Evolutionary conservation across 2,113 vertebrate genomes (phyloP).

Genomic region (Zeus faber): DNA sequence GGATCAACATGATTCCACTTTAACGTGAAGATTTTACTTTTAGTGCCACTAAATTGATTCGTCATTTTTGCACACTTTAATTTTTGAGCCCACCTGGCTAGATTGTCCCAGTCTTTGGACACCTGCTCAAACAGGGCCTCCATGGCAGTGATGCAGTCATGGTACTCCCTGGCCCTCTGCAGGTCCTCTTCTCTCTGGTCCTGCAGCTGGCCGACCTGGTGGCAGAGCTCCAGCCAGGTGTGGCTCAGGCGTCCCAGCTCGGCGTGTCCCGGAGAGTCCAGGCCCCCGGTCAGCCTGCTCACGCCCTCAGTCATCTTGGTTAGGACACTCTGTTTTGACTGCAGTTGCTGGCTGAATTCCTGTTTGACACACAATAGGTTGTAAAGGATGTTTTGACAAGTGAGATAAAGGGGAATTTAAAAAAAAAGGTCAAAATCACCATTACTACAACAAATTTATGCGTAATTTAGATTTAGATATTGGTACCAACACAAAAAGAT

Average conservation of each 20-base stretch:
- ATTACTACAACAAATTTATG: too few species aligned
- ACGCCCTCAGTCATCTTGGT: slow-evolving; percentile 83
- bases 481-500: too few species aligned
- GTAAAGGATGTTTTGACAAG: slow-evolving; percentile 3
- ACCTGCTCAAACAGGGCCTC: slow-evolving; percentile 89
- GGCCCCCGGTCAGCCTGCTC: slow-evolving; percentile 80
- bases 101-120: slow-evolving; percentile 92
- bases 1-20: too few species aligned
- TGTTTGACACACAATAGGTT: too few species aligned
- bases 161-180: slow-evolving; percentile 84
- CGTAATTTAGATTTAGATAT: too few species aligned
- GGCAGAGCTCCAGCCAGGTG: slow-evolving; percentile 89
- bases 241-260: slow-evolving; percentile 83
- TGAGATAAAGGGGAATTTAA: too few species aligned
- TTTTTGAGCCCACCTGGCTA: slow-evolving; percentile 95
- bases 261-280: slow-evolving; percentile 86
- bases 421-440: too few species aligned
- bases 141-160: slow-evolving; percentile 78
- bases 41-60: too few species aligned
- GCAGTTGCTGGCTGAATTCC: slow-evolving; percentile 87
- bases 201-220: slow-evolving; percentile 80
- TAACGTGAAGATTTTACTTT: too few species aligned
- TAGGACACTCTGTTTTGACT: slow-evolving; percentile 82
- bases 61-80: too few species aligned
- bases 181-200: slow-evolving; percentile 87